phyloP scores from a whole-genome alignment of 2,797 vertebrate genomes.

The Merluccius polli region DNA sequence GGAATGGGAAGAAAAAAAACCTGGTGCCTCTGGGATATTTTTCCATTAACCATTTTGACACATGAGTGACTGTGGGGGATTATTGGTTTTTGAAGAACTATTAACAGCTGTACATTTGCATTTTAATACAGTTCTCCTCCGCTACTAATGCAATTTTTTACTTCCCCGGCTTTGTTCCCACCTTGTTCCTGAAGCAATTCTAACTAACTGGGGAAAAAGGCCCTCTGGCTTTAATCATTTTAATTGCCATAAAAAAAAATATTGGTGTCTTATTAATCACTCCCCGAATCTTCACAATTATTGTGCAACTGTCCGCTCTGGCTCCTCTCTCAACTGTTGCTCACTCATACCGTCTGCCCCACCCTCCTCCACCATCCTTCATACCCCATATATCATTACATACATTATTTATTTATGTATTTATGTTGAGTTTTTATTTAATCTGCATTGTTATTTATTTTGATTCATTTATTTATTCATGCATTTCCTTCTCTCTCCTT shows the following conservation, averaged over 20 bases:
- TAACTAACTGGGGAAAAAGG: constrained; percentile 56
- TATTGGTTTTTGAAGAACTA: constrained; percentile 99
- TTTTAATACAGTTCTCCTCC: constrained; percentile 99
- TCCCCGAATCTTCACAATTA: constrained; percentile 58
- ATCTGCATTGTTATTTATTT: too few species aligned
- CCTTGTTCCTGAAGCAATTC: constrained; percentile 85
- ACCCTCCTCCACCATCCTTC: too few species aligned
- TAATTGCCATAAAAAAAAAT: constrained; percentile 76
- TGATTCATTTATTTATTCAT: too few species aligned
- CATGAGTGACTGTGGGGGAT: constrained; percentile 99
- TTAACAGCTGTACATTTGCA: constrained; percentile 99
- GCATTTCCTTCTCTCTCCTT: too few species aligned
- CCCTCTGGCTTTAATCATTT: constrained; percentile 73
- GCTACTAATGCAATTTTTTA: constrained; percentile 93
- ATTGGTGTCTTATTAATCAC: constrained; percentile 75
- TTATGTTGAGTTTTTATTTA: too few species aligned
- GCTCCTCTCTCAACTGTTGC: constrained; percentile 45
- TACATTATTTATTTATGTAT: too few species aligned
- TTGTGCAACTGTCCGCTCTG: constrained; percentile 26
- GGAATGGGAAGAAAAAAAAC: constrained; percentile 87
- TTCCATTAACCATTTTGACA: constrained; percentile 99
- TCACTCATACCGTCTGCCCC: constrained; percentile 18
- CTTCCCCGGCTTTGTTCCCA: constrained; percentile 89
- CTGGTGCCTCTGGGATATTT: constrained; percentile 95
- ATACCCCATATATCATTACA: too few species aligned